These are phyloP conservation scores for roundworm (Caenorhabditis elegans) DNA, from an alignment of 1,140 invertebrate genomes.

Conservation along the genomic window DNA sequence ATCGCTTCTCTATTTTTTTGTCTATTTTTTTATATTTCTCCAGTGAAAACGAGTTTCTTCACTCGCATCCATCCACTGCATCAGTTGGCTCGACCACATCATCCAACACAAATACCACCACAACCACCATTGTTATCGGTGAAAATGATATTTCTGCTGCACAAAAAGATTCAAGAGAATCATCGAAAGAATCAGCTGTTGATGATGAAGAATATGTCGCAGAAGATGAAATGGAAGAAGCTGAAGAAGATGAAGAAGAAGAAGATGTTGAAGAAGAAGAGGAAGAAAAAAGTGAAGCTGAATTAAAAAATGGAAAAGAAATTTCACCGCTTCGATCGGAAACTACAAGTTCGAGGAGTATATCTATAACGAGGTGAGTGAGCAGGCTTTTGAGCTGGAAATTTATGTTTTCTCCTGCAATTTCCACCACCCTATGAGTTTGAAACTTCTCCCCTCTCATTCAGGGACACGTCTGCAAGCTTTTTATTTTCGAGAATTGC, in stretches of 20 bases:
- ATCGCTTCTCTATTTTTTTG: not conserved
- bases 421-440: no score
- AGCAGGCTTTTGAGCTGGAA: no score
- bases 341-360: not conserved
- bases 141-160: not conserved
- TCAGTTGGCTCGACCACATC: no score
- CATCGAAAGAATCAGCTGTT: not conserved
- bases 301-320: not conserved
- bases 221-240: not conserved
- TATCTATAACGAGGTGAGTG: not conserved
- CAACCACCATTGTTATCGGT: not conserved
- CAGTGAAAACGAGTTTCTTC: constrained; percentile 16
- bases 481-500: no score
- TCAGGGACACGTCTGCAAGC: no score
- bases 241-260: not conserved
- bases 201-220: not conserved
- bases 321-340: not conserved
- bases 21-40: not conserved
- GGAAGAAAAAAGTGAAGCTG: not conserved
- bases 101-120: not conserved
- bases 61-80: not conserved
- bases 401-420: no score
- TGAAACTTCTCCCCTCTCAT: no score
- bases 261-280: not conserved
- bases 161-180: not conserved